A percentile compares a stretch with the other conserved stretches of the same genome.
Conservation (phyloP, 2,113 vertebrate species). For the Prionailurus viverrinus region DNA sequence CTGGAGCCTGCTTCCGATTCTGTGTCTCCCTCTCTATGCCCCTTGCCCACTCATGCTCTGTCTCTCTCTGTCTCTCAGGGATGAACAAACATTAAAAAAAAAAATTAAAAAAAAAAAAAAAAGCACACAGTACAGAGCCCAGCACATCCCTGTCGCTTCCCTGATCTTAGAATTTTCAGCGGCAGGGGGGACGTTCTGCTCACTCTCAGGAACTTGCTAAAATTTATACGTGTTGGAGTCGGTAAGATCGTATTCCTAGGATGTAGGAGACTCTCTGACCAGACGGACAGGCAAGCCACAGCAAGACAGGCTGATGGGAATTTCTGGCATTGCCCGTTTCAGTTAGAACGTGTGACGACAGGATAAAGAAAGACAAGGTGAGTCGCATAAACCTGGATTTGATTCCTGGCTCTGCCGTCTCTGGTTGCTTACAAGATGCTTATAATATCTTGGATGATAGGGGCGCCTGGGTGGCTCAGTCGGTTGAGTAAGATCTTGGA, state of each 20-base stretch:
- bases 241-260: background rate
- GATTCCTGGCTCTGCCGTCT: background rate
- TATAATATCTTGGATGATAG: background rate
- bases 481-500: background rate
- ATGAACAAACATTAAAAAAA: no score
- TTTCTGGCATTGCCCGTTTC: background rate
- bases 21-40: no score
- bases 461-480: no score
- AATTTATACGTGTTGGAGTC: background rate
- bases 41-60: no score
- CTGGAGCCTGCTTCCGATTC: no score
- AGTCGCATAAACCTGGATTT: background rate
- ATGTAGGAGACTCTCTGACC: background rate
- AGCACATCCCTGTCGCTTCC: background rate
- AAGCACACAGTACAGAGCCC: background rate
- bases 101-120: no score
- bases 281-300: background rate
- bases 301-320: background rate
- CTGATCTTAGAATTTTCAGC: background rate
- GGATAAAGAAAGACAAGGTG: background rate
- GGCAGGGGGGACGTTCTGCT: background rate
- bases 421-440: background rate
- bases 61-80: no score
- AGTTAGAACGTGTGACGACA: background rate
- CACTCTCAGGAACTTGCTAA: conserved; percentile 13